phyloP scores from a whole-genome alignment of 2,888 invertebrate species.

The Ommatoiulus sabulosus region DNA sequence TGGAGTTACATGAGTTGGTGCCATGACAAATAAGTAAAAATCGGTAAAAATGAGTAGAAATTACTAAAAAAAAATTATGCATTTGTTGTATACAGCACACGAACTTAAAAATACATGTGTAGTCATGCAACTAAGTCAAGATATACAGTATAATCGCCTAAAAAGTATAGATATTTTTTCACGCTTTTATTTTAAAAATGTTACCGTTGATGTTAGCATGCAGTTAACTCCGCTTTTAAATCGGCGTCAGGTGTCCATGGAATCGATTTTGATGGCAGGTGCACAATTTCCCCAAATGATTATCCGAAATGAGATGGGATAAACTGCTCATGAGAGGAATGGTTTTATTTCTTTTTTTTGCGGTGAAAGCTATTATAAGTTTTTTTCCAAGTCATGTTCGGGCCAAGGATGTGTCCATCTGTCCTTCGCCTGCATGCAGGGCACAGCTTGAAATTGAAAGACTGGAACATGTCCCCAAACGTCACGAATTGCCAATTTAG shows the following conservation, averaged over 20 bases:
- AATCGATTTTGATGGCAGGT: not conserved
- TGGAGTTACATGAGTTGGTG: no score
- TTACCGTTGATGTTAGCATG: not conserved
- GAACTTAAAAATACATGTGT: no score
- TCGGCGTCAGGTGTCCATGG: not conserved
- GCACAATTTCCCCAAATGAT: not conserved
- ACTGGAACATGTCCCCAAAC: not conserved
- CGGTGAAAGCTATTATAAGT: not conserved
- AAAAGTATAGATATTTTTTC: not conserved
- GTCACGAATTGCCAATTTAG: not conserved
- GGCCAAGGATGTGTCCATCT: slow-evolving; percentile 11
- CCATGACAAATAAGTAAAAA: no score
- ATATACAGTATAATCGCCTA: no score
- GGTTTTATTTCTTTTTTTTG: not conserved
- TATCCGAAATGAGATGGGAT: not conserved
- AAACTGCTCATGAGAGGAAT: not conserved
- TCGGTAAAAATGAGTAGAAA: no score
- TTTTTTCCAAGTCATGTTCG: not conserved
- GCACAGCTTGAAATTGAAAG: not conserved
- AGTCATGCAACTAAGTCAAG: no score
- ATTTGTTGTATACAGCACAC: no score
- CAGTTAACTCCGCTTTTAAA: not conserved
- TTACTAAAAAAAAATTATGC: no score
- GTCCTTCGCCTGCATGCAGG: not conserved
- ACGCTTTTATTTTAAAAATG: not conserved